A percentile compares a stretch with the other conserved stretches of the same genome.
These are phyloP conservation scores for Melanaphis sacchari DNA, from an alignment of 1,140 invertebrate genomes.

Conservation along the genomic window DNA sequence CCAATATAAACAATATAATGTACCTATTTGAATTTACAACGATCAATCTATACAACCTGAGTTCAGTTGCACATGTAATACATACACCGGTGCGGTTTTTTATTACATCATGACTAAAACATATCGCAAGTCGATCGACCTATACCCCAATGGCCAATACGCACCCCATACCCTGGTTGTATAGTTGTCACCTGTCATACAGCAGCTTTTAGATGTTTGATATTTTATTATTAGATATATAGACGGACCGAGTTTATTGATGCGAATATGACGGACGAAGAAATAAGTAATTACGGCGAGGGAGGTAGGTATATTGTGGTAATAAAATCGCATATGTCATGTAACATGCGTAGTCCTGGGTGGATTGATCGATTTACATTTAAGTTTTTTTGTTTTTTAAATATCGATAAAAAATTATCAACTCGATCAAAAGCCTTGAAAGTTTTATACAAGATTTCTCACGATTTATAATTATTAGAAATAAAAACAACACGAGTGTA, in stretches of 20 bases:
- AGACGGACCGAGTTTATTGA: neutral
- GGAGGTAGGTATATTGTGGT: neutral
- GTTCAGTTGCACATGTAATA: neutral
- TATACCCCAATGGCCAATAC: neutral
- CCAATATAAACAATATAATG: neutral
- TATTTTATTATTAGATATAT: neutral
- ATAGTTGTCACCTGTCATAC: neutral
- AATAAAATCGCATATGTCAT: no score
- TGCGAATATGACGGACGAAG: neutral
- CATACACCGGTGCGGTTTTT: neutral
- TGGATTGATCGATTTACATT: neutral
- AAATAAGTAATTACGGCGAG: neutral
- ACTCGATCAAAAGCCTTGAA: no score
- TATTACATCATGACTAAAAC: neutral
- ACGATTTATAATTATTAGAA: no score
- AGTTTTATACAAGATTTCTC: no score
- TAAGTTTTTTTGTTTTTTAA: no score
- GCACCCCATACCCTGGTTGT: neutral
- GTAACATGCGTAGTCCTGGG: neutral
- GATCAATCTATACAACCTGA: neutral
- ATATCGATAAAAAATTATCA: no score
- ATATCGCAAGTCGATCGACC: neutral
- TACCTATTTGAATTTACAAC: neutral
- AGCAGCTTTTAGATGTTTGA: neutral
- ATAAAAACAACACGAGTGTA: no score